Percentiles rank a stretch among this genome's conserved stretches.
Evolutionary conservation across 2,888 invertebrate genomes (phyloP).

Genomic region (Ctenicera cuprea): DNA sequence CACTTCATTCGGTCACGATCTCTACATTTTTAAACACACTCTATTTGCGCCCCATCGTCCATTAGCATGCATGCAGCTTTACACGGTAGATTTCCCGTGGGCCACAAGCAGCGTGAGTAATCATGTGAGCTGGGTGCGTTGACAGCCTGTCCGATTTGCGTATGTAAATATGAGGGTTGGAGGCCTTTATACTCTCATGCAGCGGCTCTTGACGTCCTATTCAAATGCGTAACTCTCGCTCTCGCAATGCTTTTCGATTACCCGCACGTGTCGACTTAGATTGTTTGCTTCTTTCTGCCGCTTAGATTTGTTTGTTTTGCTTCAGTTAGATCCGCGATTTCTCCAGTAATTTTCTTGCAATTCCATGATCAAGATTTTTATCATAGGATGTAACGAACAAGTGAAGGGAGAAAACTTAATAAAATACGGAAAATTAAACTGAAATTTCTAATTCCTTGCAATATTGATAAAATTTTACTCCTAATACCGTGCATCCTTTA

Average conservation of each 20-base stretch:
- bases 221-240: conserved; percentile 47
- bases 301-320: conserved; percentile 29
- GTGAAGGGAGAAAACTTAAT: no score
- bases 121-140: conserved; percentile 55
- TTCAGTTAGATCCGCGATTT: conserved; percentile 2
- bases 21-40: conserved; percentile 43
- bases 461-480: no score
- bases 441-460: no score
- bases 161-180: conserved; percentile 55
- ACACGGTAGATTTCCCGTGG: conserved; percentile 62
- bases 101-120: conserved; percentile 58
- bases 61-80: conserved; percentile 54
- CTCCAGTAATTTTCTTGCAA: not conserved
- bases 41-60: conserved; percentile 39
- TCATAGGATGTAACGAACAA: no score
- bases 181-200: conserved; percentile 42
- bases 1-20: conserved; percentile 36
- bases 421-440: no score
- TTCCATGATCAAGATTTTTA: no score
- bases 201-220: conserved; percentile 42
- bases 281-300: conserved; percentile 36
- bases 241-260: conserved; percentile 46
- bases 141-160: conserved; percentile 54
- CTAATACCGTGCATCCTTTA: no score
- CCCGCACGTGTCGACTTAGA: conserved; percentile 41